Evolutionary conservation across 2,113 vertebrate species (phyloP).

Genomic region (Formicarius rufipectus): DNA sequence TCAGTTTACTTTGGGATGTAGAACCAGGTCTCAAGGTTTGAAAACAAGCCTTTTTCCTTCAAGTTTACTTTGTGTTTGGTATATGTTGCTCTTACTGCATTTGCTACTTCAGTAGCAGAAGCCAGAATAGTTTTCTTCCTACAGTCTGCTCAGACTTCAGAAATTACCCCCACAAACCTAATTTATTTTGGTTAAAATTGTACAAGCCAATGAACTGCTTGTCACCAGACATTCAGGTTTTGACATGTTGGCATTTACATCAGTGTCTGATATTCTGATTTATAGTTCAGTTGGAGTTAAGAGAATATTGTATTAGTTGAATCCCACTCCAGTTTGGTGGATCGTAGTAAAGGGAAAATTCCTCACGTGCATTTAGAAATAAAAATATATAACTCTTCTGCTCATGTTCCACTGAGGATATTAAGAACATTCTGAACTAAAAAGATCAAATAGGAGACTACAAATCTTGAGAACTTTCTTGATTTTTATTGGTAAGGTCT

Average conservation of each 20-base stretch:
- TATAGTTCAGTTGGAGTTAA: background rate
- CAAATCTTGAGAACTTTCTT: background rate
- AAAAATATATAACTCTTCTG: background rate
- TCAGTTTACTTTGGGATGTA: background rate
- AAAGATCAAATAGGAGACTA: background rate
- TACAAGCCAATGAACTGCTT: background rate
- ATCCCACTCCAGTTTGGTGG: background rate
- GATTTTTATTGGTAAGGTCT: background rate
- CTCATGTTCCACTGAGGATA: background rate
- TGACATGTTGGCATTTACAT: background rate
- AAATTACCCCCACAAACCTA: background rate
- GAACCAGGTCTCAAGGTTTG: background rate
- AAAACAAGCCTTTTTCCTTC: background rate
- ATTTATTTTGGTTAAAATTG: background rate
- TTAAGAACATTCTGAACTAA: background rate
- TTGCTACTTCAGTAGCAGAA: background rate
- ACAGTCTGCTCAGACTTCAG: background rate
- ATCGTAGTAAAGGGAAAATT: background rate
- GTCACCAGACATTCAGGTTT: background rate
- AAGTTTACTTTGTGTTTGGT: background rate
- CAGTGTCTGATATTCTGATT: background rate
- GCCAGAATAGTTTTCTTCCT: background rate
- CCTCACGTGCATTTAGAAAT: background rate
- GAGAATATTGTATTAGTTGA: background rate
- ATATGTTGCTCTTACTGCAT: background rate